Base-by-base conservation (phyloP, 2,113 vertebrate species). In the Siniperca knerii region DNA sequence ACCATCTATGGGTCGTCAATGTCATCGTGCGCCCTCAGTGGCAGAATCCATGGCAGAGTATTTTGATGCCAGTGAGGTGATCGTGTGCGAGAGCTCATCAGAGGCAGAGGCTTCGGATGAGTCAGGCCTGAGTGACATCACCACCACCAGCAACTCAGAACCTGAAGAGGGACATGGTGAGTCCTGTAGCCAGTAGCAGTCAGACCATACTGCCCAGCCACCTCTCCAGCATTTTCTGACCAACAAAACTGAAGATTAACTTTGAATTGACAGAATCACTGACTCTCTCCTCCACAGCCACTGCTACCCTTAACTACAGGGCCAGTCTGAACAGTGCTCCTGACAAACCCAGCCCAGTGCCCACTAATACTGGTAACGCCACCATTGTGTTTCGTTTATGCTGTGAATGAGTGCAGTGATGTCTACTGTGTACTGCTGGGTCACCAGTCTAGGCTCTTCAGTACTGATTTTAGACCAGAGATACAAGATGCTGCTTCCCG, bases 81-180 rank as follows among this genome's bases (percentile, higher is more conserved):
- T 98, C 11, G 82, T 97, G 23, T 97, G 96, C 0, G 97, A 97
- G 84, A 97, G 91, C 75, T 97, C 97, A 9, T 98, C 97, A 0
- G 97, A 98, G 91, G 97, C 97, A 0, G 98, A 98, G 90, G 96
- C 95, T 5, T 97, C 97, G 0, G 97, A 98, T 1, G 97, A 97
- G 76, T 98, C 97, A 0, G 97, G 96, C 4, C 81, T 96, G 84
- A 98, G 97, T 37, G 97, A 98, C 75, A 89, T 96, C 84, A 97
- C 97, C 87, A 97, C 97, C 86, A 97, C 96, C 75, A 97, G 93
- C 90, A 96, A 86, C 92, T 96, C 96, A 0, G 97, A 97, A 79
- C 97, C 97, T 0, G 91, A 96, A 4, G 93, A 96, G 25, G 95
- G 95, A 50, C 93, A 94, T 2, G 73, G 96, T 96, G 85, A 83